Evolutionary conservation across 2,888 invertebrate species (phyloP).

Genomic region (Hipparchia sbordonii): DNA sequence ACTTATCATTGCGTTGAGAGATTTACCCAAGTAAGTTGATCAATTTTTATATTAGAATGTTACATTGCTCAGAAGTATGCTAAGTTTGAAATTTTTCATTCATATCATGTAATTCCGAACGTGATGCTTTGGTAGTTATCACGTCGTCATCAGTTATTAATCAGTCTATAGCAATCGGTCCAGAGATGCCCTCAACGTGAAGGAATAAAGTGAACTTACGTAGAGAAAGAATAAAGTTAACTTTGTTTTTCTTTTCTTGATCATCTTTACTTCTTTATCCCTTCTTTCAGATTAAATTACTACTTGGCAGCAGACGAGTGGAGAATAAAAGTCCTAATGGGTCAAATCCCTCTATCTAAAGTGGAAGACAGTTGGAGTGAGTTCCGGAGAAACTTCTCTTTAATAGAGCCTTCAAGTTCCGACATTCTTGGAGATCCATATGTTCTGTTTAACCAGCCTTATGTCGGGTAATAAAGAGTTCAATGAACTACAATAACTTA

Average conservation of each 20-base stretch:
- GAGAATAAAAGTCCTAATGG: constrained; percentile 74
- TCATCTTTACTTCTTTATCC: constrained; percentile 7
- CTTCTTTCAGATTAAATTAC: constrained; percentile 74
- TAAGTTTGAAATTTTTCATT: too few species aligned
- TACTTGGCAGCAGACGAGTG: constrained; percentile 82
- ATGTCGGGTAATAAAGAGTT: constrained; percentile 69
- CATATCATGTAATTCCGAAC: too few species aligned
- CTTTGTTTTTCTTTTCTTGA: background rate
- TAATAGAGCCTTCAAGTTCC: constrained; percentile 68
- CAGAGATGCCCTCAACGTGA: background rate
- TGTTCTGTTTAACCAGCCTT: constrained; percentile 80
- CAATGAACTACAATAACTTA: too few species aligned
- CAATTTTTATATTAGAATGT: too few species aligned
- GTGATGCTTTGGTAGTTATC: too few species aligned
- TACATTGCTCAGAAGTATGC: too few species aligned
- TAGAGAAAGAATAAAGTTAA: background rate
- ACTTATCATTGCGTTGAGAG: constrained; percentile 78
- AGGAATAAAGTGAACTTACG: background rate
- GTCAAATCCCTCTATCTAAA: constrained; percentile 60
- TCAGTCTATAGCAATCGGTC: too few species aligned
- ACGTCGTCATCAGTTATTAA: too few species aligned
- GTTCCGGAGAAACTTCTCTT: constrained; percentile 73
- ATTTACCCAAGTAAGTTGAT: constrained; percentile 78
- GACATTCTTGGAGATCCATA: constrained; percentile 80
- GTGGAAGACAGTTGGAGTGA: constrained; percentile 76